Evolutionary conservation across 2,888 invertebrate genomes (phyloP).

Genomic region (Drosophila seclusa): DNA sequence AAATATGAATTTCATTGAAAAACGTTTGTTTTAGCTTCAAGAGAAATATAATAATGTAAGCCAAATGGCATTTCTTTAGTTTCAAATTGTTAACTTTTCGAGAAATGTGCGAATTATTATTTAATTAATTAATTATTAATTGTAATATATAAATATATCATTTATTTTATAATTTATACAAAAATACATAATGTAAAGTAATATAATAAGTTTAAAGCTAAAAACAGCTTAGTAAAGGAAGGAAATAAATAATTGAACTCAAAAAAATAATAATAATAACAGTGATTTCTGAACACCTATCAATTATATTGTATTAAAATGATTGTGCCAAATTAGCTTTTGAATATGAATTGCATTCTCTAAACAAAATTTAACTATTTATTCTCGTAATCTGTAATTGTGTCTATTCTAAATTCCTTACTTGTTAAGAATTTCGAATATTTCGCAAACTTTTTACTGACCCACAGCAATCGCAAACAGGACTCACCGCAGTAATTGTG

Average conservation of each 20-base stretch:
- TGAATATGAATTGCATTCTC: background rate
- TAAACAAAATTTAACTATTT: background rate
- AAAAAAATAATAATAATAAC: background rate
- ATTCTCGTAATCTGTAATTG: background rate
- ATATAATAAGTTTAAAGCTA: background rate
- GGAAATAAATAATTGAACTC: background rate
- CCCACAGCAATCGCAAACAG: constrained; percentile 9
- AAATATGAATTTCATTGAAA: background rate
- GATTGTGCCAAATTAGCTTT: background rate
- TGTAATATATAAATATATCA: too few species aligned
- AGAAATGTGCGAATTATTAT: background rate
- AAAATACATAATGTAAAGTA: background rate
- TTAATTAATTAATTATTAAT: too few species aligned
- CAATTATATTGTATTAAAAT: background rate
- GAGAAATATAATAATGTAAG: accelerated
- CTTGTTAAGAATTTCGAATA: constrained; percentile 3
- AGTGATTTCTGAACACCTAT: background rate
- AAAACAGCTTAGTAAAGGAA: background rate
- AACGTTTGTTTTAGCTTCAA: background rate
- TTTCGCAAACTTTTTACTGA: constrained; percentile 9
- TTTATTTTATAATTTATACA: background rate
- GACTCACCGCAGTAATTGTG: constrained; percentile 16
- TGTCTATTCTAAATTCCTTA: background rate
- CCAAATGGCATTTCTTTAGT: background rate
- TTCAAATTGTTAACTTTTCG: background rate